A percentile compares a stretch with the other conserved stretches of the same genome.
These are phyloP conservation scores for Naso thynnoides DNA, from an alignment of 2,797 vertebrate genomes.

Conservation along the genomic window DNA sequence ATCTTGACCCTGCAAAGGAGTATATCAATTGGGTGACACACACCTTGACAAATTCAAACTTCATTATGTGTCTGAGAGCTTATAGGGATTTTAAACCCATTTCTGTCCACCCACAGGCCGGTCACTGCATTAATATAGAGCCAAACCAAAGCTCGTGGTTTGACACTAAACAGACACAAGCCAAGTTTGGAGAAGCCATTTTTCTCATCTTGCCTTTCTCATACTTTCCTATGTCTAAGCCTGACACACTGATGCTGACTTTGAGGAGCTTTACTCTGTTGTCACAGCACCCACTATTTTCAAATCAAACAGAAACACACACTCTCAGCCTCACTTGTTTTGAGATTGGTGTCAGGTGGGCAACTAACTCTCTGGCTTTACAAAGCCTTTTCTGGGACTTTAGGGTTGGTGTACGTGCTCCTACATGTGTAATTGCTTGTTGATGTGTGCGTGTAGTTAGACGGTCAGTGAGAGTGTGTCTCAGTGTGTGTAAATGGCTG, in stretches of 20 bases:
- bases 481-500: conserved; percentile 41
- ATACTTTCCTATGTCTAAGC: conserved; percentile 47
- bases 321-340: conserved; percentile 44
- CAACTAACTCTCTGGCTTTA: conserved; percentile 52
- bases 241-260: conserved; percentile 46
- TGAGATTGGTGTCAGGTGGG: conserved; percentile 54
- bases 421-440: conserved; percentile 22
- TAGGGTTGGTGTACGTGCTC: conserved; percentile 35
- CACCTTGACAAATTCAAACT: conserved; percentile 28
- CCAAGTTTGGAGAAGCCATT: conserved; percentile 28
- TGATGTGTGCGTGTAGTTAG: conserved; percentile 31
- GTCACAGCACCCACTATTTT: conserved; percentile 29
- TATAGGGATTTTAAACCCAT: conserved; percentile 10
- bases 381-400: conserved; percentile 61
- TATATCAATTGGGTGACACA: conserved; percentile 27
- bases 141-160: conserved; percentile 40
- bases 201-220: conserved; percentile 55
- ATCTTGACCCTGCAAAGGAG: conserved; percentile 27
- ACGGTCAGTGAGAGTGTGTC: conserved; percentile 37
- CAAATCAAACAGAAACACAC: conserved; percentile 36
- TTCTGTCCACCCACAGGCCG: conserved; percentile 31
- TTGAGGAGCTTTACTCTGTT: conserved; percentile 22
- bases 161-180: conserved; percentile 53
- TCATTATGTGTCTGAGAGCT: conserved; percentile 27
- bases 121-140: conserved; percentile 30